Evolutionary conservation across 2,113 vertebrate genomes (phyloP).

Genomic region (Pygoscelis adeliae): DNA sequence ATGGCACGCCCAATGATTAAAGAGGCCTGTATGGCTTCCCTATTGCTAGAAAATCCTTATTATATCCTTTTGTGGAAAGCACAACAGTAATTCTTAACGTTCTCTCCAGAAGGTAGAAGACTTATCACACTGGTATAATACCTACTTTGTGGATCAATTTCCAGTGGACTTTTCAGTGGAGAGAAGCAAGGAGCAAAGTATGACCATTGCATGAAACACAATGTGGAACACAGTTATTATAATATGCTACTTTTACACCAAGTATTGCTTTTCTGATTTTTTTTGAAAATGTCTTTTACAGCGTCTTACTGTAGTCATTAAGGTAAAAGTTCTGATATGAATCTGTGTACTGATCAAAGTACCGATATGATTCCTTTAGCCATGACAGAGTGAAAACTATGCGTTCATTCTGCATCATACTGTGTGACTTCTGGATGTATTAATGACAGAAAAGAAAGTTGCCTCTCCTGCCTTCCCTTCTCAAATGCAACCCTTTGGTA

Average conservation of each 20-base stretch:
- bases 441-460: not conserved
- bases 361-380: not conserved
- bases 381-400: not conserved
- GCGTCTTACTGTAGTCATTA: not conserved
- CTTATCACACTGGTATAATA: not conserved
- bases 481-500: not conserved
- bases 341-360: not conserved
- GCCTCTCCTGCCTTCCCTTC: not conserved
- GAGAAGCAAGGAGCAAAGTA: not conserved
- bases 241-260: not conserved
- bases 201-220: not conserved
- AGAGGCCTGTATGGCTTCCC: slow-evolving; percentile 93
- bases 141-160: not conserved
- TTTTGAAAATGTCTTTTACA: not conserved
- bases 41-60: slow-evolving; percentile 96
- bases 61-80: slow-evolving; percentile 89
- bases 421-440: not conserved
- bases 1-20: slow-evolving; percentile 98
- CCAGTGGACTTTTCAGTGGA: not conserved
- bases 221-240: not conserved
- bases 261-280: not conserved
- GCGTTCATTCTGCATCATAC: not conserved
- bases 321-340: not conserved
- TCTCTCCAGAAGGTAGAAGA: not conserved
- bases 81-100: not conserved